Conservation (phyloP, 1,140 invertebrate genomes). For the Whitmania pigra region DNA sequence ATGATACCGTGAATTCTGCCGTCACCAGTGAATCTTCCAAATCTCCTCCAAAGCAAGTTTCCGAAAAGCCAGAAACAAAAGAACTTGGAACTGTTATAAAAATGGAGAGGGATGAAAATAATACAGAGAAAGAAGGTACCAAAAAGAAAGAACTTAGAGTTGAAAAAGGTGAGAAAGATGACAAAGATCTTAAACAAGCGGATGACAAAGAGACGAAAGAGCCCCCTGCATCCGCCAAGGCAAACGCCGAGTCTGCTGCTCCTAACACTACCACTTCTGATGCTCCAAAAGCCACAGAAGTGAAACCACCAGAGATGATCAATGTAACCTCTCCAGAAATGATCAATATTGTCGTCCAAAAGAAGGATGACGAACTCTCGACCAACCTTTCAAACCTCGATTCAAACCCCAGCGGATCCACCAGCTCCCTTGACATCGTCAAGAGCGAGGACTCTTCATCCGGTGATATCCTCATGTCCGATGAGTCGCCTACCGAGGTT, state of each 20-base stretch:
- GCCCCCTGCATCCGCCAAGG: not conserved
- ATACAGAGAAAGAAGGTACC: not conserved
- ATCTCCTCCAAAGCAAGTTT: too few species aligned
- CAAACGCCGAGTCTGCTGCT: not conserved
- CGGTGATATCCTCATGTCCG: not conserved
- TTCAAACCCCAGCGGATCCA: conserved; percentile 3
- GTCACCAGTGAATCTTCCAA: too few species aligned
- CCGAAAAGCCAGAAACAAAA: too few species aligned
- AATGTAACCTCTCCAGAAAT: conserved; percentile 1
- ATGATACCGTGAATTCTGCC: too few species aligned
- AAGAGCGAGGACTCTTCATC: conserved; percentile 7
- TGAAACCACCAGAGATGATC: not conserved
- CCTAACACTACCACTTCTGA: not conserved
- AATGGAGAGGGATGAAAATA: too few species aligned
- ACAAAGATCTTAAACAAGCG: not conserved
- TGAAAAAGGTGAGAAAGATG: not conserved
- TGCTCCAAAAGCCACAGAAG: too few species aligned
- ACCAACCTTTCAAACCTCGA: conserved; percentile 2
- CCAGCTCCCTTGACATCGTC: conserved; percentile 4
- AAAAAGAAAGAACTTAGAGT: not conserved
- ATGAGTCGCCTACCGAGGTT: not conserved
- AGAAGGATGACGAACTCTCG: not conserved
- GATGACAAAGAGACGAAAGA: not conserved
- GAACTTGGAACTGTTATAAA: too few species aligned
- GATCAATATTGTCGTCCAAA: conserved; percentile 10